Conservation (phyloP, 92 coral and sea anemone species). For the Ricordea florida region DNA sequence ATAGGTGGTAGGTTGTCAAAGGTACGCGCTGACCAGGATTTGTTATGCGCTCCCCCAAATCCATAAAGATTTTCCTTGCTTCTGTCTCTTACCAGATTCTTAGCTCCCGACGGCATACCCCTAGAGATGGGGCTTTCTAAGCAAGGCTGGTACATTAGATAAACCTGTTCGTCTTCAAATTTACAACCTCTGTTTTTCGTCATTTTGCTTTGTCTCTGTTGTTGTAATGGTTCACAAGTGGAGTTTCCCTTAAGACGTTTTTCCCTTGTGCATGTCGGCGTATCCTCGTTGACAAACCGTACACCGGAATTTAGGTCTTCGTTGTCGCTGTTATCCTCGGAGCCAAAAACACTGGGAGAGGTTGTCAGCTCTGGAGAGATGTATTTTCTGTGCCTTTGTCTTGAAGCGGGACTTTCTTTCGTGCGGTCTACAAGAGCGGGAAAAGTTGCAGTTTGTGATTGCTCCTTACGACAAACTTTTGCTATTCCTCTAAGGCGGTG, state of each 20-base stretch:
- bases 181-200: slow-evolving; percentile 4
- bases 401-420: slow-evolving; percentile 23
- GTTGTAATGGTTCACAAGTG: not conserved
- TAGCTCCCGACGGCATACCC: too few species aligned
- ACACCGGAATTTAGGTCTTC: slow-evolving; percentile 18
- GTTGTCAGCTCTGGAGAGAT: slow-evolving; percentile 35
- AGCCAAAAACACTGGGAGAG: slow-evolving; percentile 32
- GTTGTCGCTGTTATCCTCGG: slow-evolving; percentile 39
- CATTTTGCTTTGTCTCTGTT: slow-evolving; percentile 2
- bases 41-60: too few species aligned
- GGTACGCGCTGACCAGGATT: too few species aligned
- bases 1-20: slow-evolving; percentile 14
- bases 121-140: not conserved
- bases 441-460: slow-evolving; percentile 30
- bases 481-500: slow-evolving; percentile 27
- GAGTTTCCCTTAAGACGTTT: slow-evolving; percentile 4
- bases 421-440: slow-evolving; percentile 55
- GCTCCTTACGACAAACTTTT: slow-evolving; percentile 22
- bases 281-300: slow-evolving; percentile 8
- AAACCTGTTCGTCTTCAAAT: not conserved
- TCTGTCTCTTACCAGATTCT: too few species aligned
- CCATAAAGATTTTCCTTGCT: too few species aligned
- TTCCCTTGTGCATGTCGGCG: not conserved
- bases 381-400: slow-evolving; percentile 29
- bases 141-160: not conserved